Conservation (phyloP, 1,140 invertebrate genomes). For the Apis laboriosa region DNA sequence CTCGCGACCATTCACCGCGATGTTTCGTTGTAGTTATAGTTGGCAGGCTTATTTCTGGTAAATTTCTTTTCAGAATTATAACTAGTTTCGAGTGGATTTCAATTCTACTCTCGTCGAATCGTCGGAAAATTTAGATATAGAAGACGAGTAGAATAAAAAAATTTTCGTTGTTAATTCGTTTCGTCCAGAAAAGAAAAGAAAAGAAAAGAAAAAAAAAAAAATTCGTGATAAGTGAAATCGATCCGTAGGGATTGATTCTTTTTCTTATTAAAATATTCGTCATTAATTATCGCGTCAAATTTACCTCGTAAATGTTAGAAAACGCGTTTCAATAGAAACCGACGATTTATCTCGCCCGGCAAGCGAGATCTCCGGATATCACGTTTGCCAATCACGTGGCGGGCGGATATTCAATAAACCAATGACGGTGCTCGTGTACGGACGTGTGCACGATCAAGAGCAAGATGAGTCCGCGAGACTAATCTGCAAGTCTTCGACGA, state of each 20-base stretch:
- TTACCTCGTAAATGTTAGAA: not conserved
- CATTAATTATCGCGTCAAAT: not conserved
- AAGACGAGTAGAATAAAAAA: too few species aligned
- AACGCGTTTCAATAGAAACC: constrained; percentile 23
- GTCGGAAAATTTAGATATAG: too few species aligned
- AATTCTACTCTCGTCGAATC: too few species aligned
- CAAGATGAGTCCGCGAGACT: constrained; percentile 31
- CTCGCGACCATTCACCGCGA: not conserved
- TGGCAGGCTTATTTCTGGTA: not conserved
- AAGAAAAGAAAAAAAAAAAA: not conserved
- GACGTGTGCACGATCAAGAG: constrained; percentile 1
- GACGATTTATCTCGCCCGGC: constrained; percentile 9
- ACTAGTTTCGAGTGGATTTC: not conserved
- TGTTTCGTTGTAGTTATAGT: not conserved
- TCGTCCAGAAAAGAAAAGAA: not conserved
- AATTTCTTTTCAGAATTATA: not conserved
- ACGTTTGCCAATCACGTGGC: constrained; percentile 71
- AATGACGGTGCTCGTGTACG: not conserved
- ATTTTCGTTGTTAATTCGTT: not conserved
- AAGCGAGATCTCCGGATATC: constrained; percentile 69
- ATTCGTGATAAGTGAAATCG: too few species aligned
- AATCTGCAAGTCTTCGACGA: constrained; percentile 11
- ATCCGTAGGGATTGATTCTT: too few species aligned
- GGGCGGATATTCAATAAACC: constrained; percentile 70
- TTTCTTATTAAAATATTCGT: too few species aligned